Percentiles rank a stretch among this genome's conserved stretches.
Evolutionary conservation across 2,888 invertebrate genomes (phyloP).

Genomic region (Caenorhabditis sp.): DNA sequence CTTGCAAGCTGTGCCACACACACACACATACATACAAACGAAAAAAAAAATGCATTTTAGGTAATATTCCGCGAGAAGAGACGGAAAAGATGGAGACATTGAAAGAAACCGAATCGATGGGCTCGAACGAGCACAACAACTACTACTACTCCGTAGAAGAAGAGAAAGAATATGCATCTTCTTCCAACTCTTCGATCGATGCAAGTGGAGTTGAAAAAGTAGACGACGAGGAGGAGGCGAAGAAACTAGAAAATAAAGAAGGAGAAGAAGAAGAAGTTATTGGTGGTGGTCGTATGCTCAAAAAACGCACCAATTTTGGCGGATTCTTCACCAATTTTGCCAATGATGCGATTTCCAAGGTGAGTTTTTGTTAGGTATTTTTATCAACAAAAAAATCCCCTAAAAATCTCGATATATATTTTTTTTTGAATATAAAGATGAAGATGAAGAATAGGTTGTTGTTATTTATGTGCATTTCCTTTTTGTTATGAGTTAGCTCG

Average conservation of each 20-base stretch:
- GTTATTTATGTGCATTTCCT: not conserved
- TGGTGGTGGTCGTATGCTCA: conserved; percentile 43
- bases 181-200: conserved; percentile 5
- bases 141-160: not conserved
- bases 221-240: not conserved
- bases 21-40: too few species aligned
- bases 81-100: conserved; percentile 4
- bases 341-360: conserved; percentile 61
- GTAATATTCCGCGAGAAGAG: not conserved
- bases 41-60: not conserved
- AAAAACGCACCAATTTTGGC: conserved; percentile 47
- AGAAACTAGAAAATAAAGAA: conserved; percentile 12
- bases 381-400: not conserved
- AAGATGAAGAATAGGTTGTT: not conserved
- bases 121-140: not conserved
- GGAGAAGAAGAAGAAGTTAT: conserved; percentile 24
- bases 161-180: not conserved
- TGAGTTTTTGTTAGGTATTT: conserved; percentile 13
- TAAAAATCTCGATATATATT: too few species aligned
- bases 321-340: conserved; percentile 66
- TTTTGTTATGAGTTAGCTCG: not conserved
- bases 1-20: too few species aligned
- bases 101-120: not conserved
- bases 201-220: not conserved
- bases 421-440: too few species aligned